Evolutionary conservation across 2,113 vertebrate genomes (phyloP), one percentile per base, ranked within the genome.

Genomic region (Sinocyclocheilus grahami): DNA sequence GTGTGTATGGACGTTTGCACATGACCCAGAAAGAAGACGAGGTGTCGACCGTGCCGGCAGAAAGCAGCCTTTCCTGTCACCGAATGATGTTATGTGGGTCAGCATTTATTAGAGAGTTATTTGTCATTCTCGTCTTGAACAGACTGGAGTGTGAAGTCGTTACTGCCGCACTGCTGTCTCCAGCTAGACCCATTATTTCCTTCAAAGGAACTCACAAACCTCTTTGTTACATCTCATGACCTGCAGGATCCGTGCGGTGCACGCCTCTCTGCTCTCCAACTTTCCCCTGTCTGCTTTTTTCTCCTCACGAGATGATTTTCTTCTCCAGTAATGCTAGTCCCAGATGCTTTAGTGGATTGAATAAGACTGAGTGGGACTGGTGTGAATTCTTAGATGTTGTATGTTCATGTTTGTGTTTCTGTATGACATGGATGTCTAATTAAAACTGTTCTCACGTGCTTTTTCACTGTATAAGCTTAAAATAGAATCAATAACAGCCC

Each of bases 51-150:
- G 76, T 75, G 84, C 84, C 72, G 24, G 81, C 77, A 80, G 90
- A 42, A 71, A 75, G 81, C 86, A 79, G 87, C 79, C 86, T 86
- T 81, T 83, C 27, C 88, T 91, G 90, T 91, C 90, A 92, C 80
- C 71, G 86, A 90, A 89, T 90, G 80, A 90, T 89, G 83, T 90
- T 92, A 90, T 91, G 87, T 90, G 90, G 91, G 90, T 92, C 90
- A 91, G 89, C 88, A 92, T 90, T 90, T 90, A 91, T 91, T 92
- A 90, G 86, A 87, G 77, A 90, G 87, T 89, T 90, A 90, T 91
- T 90, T 91, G 89, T 90, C 90, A 90, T 90, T 88, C 87, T 86
- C 55, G 75, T 90, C 87, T 82, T 84, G 87, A 80, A 76, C 87
- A 69, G 86, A 84, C 83, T 58, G 85, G 84, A 84, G 88, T 85